Base-by-base conservation (phyloP, 1,140 invertebrate genomes). In the Asbolus verrucosus region DNA sequence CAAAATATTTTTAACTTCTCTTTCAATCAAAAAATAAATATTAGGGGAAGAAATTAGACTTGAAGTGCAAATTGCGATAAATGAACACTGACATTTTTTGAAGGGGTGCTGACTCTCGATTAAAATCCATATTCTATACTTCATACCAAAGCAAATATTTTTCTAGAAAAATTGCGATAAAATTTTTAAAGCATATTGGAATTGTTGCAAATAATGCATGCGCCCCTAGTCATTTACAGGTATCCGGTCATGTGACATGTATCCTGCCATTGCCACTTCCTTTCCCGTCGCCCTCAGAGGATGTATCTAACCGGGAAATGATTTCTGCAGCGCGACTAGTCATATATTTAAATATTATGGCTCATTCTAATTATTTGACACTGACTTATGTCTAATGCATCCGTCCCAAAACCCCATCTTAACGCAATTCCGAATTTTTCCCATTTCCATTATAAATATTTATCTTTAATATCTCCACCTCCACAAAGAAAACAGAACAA, bases 181-280 rank as follows among this genome's bases (percentile, higher is more conserved):
- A 54, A 54, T 63, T 63, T 63, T 63, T 41, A 46, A 30, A 43
- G 41, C 38, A 46, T 43, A 65, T 13, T 41, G 38, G 38, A 65
- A 65, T 46, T 30, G 39, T 65, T 65, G 39, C 36, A 65, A 46
- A 65, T 65, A 43, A 31, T 65, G 39, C 41, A 41, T 46, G 39
- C 62, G 38, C 62, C 62, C 62, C 62, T 65, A 65, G 19, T 65
- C 62, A 65, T 65, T 65, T 65, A 74, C 62, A 75, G 72, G 73
- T 75, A 73, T 77, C 76, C 76, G 76, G 76, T 77, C 76, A 77
- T 76, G 71, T 77, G 76, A 76, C 67, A 77, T 77, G 71, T 77
- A 77, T 77, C 76, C 76, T 77, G 76, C 76, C 68, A 77, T 77
- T 77, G 74, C 60, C 69, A 77, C 76, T 75, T 77, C 76, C 76